Evolutionary conservation across 2,797 vertebrate species (phyloP), one percentile per base, ranked within the genome.

Genomic region (Muscicapa striata): DNA sequence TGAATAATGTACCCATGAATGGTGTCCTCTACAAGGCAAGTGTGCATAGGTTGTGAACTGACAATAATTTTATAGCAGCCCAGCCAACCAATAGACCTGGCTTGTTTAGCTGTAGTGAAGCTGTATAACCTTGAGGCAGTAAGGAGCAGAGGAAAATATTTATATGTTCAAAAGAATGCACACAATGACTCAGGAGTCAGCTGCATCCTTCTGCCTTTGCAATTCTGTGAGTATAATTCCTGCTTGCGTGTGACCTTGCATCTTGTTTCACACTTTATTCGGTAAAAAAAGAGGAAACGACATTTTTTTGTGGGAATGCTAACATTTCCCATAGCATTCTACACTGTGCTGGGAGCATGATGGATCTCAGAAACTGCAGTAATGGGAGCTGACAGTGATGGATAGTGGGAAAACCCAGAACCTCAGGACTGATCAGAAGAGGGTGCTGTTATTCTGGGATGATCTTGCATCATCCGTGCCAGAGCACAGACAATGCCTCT

Each of bases 381-480:
- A 82, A 90, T 76, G 41, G 87, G 22, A 94, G 32, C 18, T 88
- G 91, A 90, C 69, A 91, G 59, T 70, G 87, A 72, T 69, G 70
- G 79, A 81, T 68, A 78, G 32, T n/a, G n/a, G 40, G 57, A 83
- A 89, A 92, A 72, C 3, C 5, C 77, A 77, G 87, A 94, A 70
- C 36, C 48, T 52, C 55, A 63, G 2, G 6, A 76, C 77, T 90
- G 79, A 88, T 95, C 92, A 93, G 92, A 95, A 95, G 87, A 95
- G 87, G 76, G 89, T 95, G 89, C 89, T 95, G 73, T 94, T 89
- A 95, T 96, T 95, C 76, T 94, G 87, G 75, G 54, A 87, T 78
- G 81, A 17, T 81, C 32, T 69, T 86, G 66, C 32, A 78, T 76
- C 43, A 45, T 36, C 54, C 0, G 0, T 91, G 82, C 84, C 87